These are phyloP conservation scores for Pandemis corylana DNA, from an alignment of 2,888 invertebrate genomes.

Conservation along the genomic window DNA sequence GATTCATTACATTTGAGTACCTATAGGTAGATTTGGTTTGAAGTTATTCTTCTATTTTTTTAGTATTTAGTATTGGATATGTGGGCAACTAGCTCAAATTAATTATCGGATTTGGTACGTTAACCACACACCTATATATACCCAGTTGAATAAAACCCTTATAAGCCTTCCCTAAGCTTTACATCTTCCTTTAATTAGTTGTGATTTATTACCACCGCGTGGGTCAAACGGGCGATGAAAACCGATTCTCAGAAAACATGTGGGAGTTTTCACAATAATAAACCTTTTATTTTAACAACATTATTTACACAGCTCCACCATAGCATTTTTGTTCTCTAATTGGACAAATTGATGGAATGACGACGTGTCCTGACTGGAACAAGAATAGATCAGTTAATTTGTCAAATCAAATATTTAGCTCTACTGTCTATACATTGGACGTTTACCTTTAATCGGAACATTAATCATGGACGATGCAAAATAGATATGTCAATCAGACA, in stretches of 20 bases:
- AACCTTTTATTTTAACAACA: background rate
- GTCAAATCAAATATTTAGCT: constrained; percentile 17
- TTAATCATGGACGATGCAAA: constrained; percentile 15
- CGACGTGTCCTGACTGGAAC: background rate
- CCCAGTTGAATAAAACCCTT: constrained; percentile 10
- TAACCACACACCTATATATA: background rate
- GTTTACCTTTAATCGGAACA: constrained; percentile 10
- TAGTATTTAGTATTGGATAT: background rate
- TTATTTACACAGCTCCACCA: background rate
- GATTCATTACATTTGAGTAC: too few relatives aligned
- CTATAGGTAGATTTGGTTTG: too few relatives aligned
- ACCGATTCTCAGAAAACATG: background rate
- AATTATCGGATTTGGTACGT: background rate
- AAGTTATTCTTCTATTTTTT: too few relatives aligned
- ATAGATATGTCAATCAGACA: constrained; percentile 18
- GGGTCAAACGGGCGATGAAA: background rate
- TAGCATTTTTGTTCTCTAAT: background rate
- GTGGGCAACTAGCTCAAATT: background rate
- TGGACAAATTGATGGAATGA: background rate
- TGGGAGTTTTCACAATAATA: background rate
- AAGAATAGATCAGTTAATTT: constrained; percentile 10
- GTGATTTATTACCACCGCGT: background rate
- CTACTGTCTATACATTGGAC: constrained; percentile 3
- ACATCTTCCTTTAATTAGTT: constrained; percentile 10
- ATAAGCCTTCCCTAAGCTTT: constrained; percentile 3